Conservation (phyloP, 1,140 invertebrate species). For the Melanaphis sacchari region DNA sequence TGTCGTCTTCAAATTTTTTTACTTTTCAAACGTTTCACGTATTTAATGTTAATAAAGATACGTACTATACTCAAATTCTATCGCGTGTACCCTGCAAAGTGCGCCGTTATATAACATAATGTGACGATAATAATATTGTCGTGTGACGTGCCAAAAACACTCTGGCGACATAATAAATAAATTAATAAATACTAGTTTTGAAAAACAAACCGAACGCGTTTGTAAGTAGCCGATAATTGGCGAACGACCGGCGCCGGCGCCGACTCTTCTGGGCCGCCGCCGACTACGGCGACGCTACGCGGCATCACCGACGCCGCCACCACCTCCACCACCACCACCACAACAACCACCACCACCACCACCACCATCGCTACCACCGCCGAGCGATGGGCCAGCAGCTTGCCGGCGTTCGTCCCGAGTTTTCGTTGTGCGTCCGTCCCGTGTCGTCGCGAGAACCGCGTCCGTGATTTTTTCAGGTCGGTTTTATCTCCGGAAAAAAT, state of each 20-base stretch:
- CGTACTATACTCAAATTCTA: too few relatives aligned
- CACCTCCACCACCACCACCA: neutral
- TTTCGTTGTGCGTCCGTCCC: slow-evolving; percentile 47
- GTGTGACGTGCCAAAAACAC: neutral
- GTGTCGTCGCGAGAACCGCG: slow-evolving; percentile 17
- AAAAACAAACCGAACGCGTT: slow-evolving; percentile 37
- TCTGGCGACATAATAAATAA: neutral
- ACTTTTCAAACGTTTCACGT: neutral
- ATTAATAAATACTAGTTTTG: neutral
- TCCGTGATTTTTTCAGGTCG: neutral
- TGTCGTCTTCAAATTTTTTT: neutral
- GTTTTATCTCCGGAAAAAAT: neutral
- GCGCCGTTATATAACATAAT: too few relatives aligned
- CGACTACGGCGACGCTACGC: slow-evolving; percentile 44
- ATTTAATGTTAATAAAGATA: too few relatives aligned
- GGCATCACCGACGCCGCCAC: neutral
- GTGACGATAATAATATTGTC: neutral
- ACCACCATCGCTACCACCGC: neutral
- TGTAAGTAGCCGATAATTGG: slow-evolving; percentile 54
- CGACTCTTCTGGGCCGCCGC: neutral
- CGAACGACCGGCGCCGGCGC: slow-evolving; percentile 45
- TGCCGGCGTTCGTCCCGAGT: slow-evolving; percentile 55
- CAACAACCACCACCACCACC: neutral
- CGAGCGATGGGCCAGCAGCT: slow-evolving; percentile 44
- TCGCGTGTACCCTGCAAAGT: too few relatives aligned